These are phyloP conservation scores for Channallabes apus DNA, from an alignment of 2,797 vertebrate genomes.

Conservation along the genomic window DNA sequence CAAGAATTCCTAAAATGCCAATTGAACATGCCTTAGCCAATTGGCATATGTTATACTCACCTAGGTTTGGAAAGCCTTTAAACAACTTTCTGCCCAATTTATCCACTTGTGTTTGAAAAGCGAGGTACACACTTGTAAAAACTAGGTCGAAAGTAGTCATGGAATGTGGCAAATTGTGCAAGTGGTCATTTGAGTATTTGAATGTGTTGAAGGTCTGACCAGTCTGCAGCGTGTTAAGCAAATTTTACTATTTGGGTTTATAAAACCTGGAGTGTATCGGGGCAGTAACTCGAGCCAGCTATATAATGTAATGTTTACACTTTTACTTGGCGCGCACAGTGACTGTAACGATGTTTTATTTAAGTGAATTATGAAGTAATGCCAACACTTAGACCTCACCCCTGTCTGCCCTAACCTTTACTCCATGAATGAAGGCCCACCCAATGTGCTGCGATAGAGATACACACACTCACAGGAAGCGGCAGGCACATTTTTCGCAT, in stretches of 20 bases:
- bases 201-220: conserved; percentile 32
- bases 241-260: conserved; percentile 33
- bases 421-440: conserved; percentile 47
- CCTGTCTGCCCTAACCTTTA: conserved; percentile 38
- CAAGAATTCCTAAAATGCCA: not conserved
- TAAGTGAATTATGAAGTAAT: conserved; percentile 55
- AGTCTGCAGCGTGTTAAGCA: conserved; percentile 16
- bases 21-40: not conserved
- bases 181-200: conserved; percentile 30
- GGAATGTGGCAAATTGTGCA: conserved; percentile 20
- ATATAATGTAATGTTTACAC: conserved; percentile 54
- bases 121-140: not conserved
- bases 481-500: conserved; percentile 32
- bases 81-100: conserved; percentile 25
- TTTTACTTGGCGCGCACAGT: conserved; percentile 44
- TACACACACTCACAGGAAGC: conserved; percentile 23
- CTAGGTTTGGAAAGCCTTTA: conserved; percentile 12
- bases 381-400: conserved; percentile 52
- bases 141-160: conserved; percentile 6
- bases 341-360: conserved; percentile 54
- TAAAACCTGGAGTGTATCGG: conserved; percentile 36
- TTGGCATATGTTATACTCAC: not conserved
- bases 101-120: conserved; percentile 7
- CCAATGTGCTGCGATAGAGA: conserved; percentile 40
- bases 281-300: conserved; percentile 33